phyloP scores from a whole-genome alignment of 2,888 invertebrate species.

The Eubasilissa splendida region DNA sequence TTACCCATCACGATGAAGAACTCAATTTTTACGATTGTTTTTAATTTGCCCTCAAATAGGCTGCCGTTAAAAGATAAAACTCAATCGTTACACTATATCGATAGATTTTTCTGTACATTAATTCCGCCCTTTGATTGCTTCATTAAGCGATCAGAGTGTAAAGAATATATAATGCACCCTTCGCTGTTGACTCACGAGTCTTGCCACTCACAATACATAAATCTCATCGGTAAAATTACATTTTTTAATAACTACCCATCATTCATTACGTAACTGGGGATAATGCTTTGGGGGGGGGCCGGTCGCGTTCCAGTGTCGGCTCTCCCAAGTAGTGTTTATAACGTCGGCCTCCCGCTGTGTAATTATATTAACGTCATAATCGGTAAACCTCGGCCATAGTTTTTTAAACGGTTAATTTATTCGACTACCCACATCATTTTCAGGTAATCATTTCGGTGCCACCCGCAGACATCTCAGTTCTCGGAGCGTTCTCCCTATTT shows the following conservation, averaged over 20 bases:
- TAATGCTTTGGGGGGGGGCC: not conserved
- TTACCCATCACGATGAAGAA: no score
- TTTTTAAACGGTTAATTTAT: not conserved
- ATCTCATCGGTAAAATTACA: no score
- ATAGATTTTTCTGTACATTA: no score
- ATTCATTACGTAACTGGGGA: not conserved
- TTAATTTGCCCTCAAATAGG: no score
- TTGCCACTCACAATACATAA: not conserved
- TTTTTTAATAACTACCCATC: not conserved
- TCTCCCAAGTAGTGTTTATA: conserved; percentile 7
- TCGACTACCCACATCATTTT: not conserved
- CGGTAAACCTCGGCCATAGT: conserved; percentile 12
- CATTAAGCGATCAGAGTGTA: not conserved
- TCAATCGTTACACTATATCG: no score
- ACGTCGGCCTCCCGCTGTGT: not conserved
- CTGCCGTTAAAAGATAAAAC: no score
- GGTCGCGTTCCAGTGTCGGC: not conserved
- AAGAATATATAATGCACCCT: not conserved
- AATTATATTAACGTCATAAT: conserved; percentile 18
- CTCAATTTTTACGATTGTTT: no score
- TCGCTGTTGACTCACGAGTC: not conserved
- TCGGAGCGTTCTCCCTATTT: no score
- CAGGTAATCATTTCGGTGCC: not conserved
- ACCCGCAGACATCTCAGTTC: not conserved
- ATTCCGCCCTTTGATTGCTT: not conserved